These are phyloP conservation scores for Dicrurus megarhynchus DNA, from an alignment of 2,113 vertebrate species.

Conservation along the genomic window DNA sequence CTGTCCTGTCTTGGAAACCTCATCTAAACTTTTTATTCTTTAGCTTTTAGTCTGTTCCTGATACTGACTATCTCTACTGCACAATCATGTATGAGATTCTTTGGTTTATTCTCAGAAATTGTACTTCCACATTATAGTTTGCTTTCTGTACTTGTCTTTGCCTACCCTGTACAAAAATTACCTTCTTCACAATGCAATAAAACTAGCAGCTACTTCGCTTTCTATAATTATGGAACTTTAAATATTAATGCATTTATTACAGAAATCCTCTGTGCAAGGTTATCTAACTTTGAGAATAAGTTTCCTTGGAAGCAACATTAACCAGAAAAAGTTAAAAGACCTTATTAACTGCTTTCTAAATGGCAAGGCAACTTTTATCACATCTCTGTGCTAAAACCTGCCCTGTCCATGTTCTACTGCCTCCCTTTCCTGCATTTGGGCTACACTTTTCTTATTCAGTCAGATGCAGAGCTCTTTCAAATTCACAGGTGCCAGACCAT, in stretches of 20 bases:
- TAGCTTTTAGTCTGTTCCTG: neutral
- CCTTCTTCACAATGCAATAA: neutral
- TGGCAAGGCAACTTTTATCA: neutral
- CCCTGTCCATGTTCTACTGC: neutral
- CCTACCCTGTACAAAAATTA: neutral
- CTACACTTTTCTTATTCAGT: neutral
- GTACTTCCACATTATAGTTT: neutral
- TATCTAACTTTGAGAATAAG: neutral
- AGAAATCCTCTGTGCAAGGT: neutral
- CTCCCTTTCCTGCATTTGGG: neutral
- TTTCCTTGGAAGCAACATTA: neutral
- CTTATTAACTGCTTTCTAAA: neutral
- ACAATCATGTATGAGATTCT: neutral
- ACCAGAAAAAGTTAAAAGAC: neutral
- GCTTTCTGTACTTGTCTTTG: neutral
- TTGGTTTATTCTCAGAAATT: neutral
- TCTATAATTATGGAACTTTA: neutral
- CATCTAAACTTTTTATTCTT: neutral
- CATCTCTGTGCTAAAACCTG: neutral
- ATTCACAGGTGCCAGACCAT: neutral
- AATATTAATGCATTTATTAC: neutral
- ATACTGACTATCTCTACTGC: neutral
- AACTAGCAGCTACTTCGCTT: neutral
- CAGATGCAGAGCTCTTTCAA: neutral
- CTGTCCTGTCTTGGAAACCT: neutral